Conservation (phyloP, 2,888 invertebrate genomes). For the Callinectes sapidus region DNA sequence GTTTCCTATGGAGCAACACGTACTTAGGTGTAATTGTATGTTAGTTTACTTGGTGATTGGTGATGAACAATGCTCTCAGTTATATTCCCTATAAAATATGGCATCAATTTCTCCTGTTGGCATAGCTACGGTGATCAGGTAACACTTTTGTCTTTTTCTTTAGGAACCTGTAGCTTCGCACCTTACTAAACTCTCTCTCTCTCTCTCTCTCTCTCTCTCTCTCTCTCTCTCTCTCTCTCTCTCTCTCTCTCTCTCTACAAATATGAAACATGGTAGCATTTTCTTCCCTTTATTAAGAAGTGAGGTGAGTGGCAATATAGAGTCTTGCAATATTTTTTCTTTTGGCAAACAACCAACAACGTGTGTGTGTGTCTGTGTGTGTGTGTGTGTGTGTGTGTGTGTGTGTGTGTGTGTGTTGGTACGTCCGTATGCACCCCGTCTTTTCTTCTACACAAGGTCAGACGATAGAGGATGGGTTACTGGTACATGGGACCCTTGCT, state of each 20-base stretch:
- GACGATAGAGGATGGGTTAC: neutral
- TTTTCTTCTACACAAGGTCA: neutral
- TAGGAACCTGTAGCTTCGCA: too few species aligned
- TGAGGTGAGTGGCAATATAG: neutral
- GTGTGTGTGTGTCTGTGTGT: neutral
- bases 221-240: slow-evolving; percentile 35
- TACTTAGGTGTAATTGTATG: too few species aligned
- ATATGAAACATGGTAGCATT: neutral
- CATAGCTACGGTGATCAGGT: too few species aligned
- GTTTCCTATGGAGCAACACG: neutral
- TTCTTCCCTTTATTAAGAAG: neutral
- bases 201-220: neutral
- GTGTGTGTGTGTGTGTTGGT: slow-evolving; percentile 3
- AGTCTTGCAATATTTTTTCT: neutral
- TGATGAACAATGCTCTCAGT: too few species aligned
- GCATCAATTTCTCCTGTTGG: too few species aligned
- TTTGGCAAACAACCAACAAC: neutral
- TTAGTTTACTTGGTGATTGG: too few species aligned
- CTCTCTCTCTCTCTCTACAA: slow-evolving; percentile 3
- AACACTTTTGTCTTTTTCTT: too few species aligned
- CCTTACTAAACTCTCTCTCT: neutral
- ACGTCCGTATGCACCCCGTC: neutral
- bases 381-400: slow-evolving; percentile 1
- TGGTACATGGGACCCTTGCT: neutral
- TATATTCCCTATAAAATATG: too few species aligned